Evolutionary conservation across 2,797 vertebrate genomes (phyloP).

Genomic region (Anguilla obscura): DNA sequence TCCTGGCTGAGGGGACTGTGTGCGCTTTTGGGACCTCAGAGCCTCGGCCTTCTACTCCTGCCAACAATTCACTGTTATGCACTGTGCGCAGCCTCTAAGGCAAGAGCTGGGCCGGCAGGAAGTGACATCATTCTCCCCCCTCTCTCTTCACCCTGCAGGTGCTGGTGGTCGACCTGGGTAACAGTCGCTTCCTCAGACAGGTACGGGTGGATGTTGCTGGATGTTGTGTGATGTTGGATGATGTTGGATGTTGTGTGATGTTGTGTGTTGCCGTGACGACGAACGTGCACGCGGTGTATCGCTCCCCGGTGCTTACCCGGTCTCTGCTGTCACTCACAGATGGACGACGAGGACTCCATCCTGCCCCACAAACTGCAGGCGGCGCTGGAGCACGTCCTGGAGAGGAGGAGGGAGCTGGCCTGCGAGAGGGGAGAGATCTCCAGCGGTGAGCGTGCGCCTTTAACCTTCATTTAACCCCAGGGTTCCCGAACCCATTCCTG

Average conservation of each 20-base stretch:
- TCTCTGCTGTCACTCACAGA: constrained; percentile 62
- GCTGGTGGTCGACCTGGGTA: constrained; percentile 86
- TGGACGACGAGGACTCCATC: constrained; percentile 97
- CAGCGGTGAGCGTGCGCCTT: constrained; percentile 65
- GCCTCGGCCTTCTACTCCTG: constrained; percentile 47
- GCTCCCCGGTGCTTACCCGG: background rate
- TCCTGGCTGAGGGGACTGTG: constrained; percentile 38
- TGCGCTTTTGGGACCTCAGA: constrained; percentile 19
- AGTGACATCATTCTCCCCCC: constrained; percentile 57
- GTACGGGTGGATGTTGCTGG: constrained; percentile 54
- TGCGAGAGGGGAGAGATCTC: constrained; percentile 78
- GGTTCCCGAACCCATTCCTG: no score
- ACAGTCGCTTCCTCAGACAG: constrained; percentile 85
- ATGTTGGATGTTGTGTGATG: no score
- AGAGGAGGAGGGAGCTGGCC: constrained; percentile 90
- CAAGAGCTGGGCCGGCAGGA: constrained; percentile 50
- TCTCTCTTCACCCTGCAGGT: constrained; percentile 69
- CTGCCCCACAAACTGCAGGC: constrained; percentile 95
- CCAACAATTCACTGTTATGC: constrained; percentile 53
- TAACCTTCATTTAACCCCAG: background rate
- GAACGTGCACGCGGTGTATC: no score
- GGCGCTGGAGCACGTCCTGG: constrained; percentile 90
- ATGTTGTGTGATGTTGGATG: no score
- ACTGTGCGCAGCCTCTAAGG: background rate
- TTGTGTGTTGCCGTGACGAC: no score